These are phyloP conservation scores for Bucorvus abyssinicus DNA, from an alignment of 2,797 vertebrate species.

Conservation along the genomic window DNA sequence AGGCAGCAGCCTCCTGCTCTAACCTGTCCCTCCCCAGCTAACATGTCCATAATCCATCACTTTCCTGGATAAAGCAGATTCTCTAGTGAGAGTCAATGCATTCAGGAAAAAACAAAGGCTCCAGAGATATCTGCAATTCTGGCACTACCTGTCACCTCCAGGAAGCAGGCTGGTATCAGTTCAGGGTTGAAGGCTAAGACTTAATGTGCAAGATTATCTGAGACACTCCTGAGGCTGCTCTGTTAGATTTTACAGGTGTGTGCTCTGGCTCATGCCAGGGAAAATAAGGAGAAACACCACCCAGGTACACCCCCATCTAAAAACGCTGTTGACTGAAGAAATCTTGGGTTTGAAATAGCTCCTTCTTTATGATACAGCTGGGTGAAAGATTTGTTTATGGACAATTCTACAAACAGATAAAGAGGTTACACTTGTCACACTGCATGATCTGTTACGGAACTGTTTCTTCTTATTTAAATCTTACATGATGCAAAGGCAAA, in stretches of 20 bases:
- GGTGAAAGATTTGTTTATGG: neutral
- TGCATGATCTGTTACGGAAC: neutral
- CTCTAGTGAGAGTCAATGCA: neutral
- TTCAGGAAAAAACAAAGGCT: neutral
- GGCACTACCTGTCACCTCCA: neutral
- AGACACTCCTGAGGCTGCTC: neutral
- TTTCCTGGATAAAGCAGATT: neutral
- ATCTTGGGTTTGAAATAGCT: neutral
- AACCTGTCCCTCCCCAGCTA: neutral
- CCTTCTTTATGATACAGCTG: neutral
- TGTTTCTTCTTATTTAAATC: neutral
- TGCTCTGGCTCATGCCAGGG: neutral
- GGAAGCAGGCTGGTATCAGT: neutral
- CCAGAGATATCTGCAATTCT: neutral
- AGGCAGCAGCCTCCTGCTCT: constrained; percentile 27
- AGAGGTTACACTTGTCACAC: neutral
- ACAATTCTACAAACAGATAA: neutral
- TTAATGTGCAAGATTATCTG: neutral
- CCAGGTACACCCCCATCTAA: neutral
- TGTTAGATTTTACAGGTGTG: neutral
- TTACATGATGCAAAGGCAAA: neutral
- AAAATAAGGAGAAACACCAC: neutral
- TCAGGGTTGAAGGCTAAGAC: neutral
- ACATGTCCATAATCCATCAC: neutral
- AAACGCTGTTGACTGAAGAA: neutral